Evolutionary conservation across 2,797 vertebrate genomes (phyloP).

Genomic region (Rhodeus uyekii): DNA sequence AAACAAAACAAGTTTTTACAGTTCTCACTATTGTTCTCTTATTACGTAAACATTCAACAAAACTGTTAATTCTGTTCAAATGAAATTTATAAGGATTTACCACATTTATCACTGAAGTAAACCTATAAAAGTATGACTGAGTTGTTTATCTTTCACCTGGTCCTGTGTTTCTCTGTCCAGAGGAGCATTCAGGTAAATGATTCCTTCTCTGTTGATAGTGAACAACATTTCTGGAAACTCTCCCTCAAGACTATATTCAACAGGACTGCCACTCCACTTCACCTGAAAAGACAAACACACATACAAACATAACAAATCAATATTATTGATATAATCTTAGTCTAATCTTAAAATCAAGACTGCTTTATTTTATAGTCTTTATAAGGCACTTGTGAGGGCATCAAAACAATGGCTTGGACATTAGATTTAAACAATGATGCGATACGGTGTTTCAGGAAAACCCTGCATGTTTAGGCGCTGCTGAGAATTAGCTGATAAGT

Average conservation of each 20-base stretch:
- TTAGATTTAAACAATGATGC: slow-evolving; percentile 61
- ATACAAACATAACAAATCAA: background rate
- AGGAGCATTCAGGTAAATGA: slow-evolving; percentile 77
- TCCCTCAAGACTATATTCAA: slow-evolving; percentile 76
- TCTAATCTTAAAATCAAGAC: background rate
- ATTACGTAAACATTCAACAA: background rate
- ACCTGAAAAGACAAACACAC: slow-evolving; percentile 66
- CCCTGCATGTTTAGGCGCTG: slow-evolving; percentile 59
- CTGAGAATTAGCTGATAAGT: slow-evolving; percentile 65
- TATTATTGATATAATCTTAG: background rate
- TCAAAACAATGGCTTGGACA: slow-evolving; percentile 63
- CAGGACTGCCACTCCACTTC: slow-evolving; percentile 78
- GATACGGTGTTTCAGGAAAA: slow-evolving; percentile 51
- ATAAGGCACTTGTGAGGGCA: background rate
- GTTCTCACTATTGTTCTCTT: background rate
- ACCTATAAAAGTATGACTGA: background rate
- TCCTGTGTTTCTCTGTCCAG: slow-evolving; percentile 83
- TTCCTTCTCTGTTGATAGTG: slow-evolving; percentile 74
- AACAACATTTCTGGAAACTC: slow-evolving; percentile 80
- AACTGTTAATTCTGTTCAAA: background rate
- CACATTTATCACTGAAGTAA: background rate
- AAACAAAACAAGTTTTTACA: background rate
- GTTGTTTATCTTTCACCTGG: slow-evolving; percentile 70
- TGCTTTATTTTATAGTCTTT: background rate
- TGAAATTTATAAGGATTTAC: background rate